Evolutionary conservation across 2,797 vertebrate genomes (phyloP).

Genomic region (Rhabdophis nuchalis): DNA sequence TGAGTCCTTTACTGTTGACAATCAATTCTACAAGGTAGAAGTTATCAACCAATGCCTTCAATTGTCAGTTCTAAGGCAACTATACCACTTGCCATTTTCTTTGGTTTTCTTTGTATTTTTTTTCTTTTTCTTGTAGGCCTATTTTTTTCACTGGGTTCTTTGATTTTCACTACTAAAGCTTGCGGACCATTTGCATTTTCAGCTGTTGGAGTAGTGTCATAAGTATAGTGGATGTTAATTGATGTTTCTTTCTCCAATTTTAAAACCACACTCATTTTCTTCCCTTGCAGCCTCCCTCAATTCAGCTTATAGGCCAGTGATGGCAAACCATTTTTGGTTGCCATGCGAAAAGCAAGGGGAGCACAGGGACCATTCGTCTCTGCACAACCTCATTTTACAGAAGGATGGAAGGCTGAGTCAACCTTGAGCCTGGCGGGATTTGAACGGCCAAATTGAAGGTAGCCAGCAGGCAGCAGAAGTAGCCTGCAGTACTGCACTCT

Average conservation of each 20-base stretch:
- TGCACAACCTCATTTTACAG: too few relatives aligned
- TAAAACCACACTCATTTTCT: neutral
- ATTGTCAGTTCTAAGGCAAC: neutral
- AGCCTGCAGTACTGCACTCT: too few relatives aligned
- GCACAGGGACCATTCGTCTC: too few relatives aligned
- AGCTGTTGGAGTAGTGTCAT: neutral
- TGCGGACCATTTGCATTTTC: neutral
- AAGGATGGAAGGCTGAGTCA: too few relatives aligned
- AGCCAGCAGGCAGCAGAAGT: too few relatives aligned
- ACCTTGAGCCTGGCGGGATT: too few relatives aligned
- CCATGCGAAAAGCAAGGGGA: too few relatives aligned
- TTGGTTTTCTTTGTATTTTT: neutral
- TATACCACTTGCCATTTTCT: neutral
- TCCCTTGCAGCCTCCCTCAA: neutral
- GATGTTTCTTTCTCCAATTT: neutral
- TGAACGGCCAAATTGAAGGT: too few relatives aligned
- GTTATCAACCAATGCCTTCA: neutral
- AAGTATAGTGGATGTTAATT: neutral
- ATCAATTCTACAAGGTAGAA: neutral
- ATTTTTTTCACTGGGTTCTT: neutral
- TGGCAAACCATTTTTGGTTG: too few relatives aligned
- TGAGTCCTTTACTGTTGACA: neutral
- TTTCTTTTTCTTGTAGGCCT: neutral
- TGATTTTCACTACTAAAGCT: neutral
- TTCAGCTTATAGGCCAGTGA: neutral